Evolutionary conservation across 1,140 invertebrate genomes (phyloP), one percentile per base, ranked within the genome.

Genomic region (Trichonephila clavipes): DNA sequence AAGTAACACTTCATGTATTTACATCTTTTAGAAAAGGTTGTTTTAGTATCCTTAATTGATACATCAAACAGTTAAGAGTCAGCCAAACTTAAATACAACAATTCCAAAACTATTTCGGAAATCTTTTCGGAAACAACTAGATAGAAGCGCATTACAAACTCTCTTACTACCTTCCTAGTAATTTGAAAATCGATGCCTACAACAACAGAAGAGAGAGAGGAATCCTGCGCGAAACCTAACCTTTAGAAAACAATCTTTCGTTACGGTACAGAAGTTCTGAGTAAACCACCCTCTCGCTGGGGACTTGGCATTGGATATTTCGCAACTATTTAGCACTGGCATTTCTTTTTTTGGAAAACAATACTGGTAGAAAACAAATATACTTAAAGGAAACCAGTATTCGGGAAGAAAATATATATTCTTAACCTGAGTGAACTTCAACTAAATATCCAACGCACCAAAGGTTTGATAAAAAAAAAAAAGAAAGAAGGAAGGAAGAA

Each of bases 221-320:
- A 72, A 72, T 14, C 24, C 69, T 72, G 24, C 28, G 14, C 28
- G 12, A 77, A 77, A 77, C 72, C 6, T 40, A 77, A 77, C 72
- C 34, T 77, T 77, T 34, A 16, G 72, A 77, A 77, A 77, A 77
- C 28, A 77, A 77, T 77, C 28, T 77, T 77, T 77, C 24, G 72
- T 77, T 16, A 40, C 72, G 72, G 72, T 77, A 77, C 14, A 40
- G 34, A 77, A 40, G 28, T 28, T 34, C 72, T 77, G 34, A 77
- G 72, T 77, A 77, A 77, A 77, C 40, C 72, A 77, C 72, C 28
- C 14, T 4, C 28, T 77, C 72, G 18, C 72, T 18, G 34, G 72
- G 28, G 28, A 77, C 72, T 77, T 40, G 72, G 72, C 72, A 77
- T 77, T 77, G 72, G 72, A 40, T 77, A 77, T 77, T 77, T 77